These are phyloP conservation scores for Sarcophilus harrisii DNA, from an alignment of 2,797 vertebrate genomes.

Conservation along the genomic window DNA sequence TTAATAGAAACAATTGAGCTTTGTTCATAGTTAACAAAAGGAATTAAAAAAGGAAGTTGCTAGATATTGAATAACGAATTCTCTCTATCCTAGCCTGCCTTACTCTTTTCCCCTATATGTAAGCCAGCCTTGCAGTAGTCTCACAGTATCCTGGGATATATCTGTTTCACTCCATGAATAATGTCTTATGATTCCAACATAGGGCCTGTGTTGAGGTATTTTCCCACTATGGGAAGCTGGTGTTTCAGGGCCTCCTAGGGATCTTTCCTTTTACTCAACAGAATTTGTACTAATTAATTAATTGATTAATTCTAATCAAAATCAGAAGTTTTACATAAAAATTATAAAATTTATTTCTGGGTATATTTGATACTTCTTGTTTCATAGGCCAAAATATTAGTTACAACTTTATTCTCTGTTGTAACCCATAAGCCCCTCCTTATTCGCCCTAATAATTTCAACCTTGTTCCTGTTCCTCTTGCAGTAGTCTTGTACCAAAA, in stretches of 20 bases:
- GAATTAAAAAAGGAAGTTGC: background rate
- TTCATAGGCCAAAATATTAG: background rate
- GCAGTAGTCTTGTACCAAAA: background rate
- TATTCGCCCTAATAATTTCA: background rate
- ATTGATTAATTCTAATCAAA: background rate
- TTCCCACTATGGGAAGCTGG: background rate
- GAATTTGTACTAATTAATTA: background rate
- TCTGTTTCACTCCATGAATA: background rate
- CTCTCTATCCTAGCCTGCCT: background rate
- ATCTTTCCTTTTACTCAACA: background rate
- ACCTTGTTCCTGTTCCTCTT: background rate
- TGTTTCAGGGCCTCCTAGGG: background rate
- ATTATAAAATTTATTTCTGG: background rate
- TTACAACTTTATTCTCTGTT: background rate
- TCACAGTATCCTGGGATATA: background rate
- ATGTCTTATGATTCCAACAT: background rate
- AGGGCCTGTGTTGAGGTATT: background rate
- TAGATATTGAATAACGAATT: background rate
- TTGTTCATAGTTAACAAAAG: background rate
- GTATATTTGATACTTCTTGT: background rate
- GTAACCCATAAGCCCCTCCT: background rate
- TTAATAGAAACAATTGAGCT: background rate
- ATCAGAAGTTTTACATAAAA: background rate
- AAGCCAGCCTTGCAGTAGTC: background rate
- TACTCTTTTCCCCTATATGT: background rate